phyloP scores from a whole-genome alignment of 2,113 vertebrate genomes.

The Mastomys coucha region DNA sequence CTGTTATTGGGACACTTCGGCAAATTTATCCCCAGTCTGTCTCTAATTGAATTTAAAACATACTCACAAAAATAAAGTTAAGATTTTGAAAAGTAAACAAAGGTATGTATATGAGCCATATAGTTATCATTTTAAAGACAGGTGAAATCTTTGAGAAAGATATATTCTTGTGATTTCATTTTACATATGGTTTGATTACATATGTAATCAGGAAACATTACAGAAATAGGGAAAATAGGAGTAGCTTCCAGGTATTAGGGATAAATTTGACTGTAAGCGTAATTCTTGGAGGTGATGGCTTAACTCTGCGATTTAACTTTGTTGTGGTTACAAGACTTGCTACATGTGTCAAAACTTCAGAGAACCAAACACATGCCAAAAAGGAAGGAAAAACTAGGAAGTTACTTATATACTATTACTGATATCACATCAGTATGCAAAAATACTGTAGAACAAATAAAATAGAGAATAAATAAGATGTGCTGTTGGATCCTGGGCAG shows the following conservation, averaged over 20 bases:
- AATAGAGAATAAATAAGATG: background rate
- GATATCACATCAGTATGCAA: background rate
- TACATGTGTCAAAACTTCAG: background rate
- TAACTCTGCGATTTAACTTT: background rate
- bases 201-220: background rate
- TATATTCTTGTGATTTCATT: background rate
- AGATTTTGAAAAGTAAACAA: conserved; percentile 39
- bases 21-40: background rate
- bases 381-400: background rate
- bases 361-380: background rate
- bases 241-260: background rate
- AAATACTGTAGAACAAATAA: background rate
- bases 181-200: background rate
- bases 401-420: background rate
- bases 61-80: conserved; percentile 30
- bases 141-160: background rate
- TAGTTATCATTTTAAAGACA: conserved; percentile 37
- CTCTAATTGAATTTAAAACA: conserved; percentile 48
- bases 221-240: background rate
- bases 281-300: background rate
- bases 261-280: background rate
- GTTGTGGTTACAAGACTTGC: background rate
- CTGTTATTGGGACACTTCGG: background rate
- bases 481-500: background rate
- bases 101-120: background rate